These are phyloP conservation scores for Sebastes glaucus DNA, from an alignment of 2,797 vertebrate species.

Conservation along the genomic window DNA sequence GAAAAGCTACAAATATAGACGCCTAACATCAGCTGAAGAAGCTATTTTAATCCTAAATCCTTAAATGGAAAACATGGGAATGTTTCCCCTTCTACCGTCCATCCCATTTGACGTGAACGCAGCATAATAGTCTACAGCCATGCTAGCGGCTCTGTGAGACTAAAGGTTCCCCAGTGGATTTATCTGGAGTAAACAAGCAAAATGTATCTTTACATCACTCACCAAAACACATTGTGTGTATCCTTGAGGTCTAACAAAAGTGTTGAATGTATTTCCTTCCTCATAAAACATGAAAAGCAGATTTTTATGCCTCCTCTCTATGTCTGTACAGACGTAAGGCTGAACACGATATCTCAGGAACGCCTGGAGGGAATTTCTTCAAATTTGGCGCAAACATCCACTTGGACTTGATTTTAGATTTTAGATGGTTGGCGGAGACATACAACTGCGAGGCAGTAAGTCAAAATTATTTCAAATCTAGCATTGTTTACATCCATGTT, in stretches of 20 bases:
- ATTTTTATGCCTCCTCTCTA: too few relatives aligned
- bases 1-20: background rate
- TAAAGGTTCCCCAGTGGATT: background rate
- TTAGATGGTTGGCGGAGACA: too few relatives aligned
- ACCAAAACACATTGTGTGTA: background rate
- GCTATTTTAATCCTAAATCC: background rate
- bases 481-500: background rate
- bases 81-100: background rate
- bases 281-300: background rate
- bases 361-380: too few relatives aligned
- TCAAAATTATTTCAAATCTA: background rate
- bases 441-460: too few relatives aligned
- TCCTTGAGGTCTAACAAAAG: background rate
- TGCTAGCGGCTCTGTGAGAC: background rate
- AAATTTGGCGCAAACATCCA: too few relatives aligned
- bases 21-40: background rate
- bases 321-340: too few relatives aligned
- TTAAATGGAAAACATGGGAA: background rate
- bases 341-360: too few relatives aligned
- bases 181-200: background rate
- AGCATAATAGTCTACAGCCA: background rate
- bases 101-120: background rate
- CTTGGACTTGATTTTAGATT: too few relatives aligned
- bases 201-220: background rate
- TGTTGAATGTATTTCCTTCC: background rate